Conservation (phyloP, 2,888 invertebrate genomes). For the Diaperis boleti region DNA sequence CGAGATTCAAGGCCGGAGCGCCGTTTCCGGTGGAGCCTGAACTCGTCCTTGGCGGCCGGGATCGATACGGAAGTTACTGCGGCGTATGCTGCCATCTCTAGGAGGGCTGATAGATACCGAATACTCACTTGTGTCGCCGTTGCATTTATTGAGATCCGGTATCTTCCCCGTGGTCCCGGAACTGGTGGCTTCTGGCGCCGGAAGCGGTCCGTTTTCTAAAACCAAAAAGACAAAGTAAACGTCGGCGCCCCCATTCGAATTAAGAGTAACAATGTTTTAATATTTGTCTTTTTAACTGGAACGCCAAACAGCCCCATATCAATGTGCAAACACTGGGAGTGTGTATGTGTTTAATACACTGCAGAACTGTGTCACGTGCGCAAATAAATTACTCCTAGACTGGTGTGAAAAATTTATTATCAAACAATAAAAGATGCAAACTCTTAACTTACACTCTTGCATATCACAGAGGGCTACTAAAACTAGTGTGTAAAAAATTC, state of each 20-base stretch:
- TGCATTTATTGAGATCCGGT: slow-evolving; percentile 59
- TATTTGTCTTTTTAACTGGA: background rate
- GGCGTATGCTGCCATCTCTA: slow-evolving; percentile 29
- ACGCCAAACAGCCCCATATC: background rate
- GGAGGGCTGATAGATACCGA: background rate
- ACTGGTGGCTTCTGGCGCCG: slow-evolving; percentile 59
- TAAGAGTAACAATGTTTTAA: background rate
- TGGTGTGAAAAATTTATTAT: too few relatives aligned
- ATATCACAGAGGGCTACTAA: too few relatives aligned
- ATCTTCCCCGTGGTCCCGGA: slow-evolving; percentile 61
- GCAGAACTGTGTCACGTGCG: background rate
- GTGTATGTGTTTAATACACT: background rate
- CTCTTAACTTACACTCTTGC: too few relatives aligned
- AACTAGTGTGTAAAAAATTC: too few relatives aligned
- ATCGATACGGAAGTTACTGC: slow-evolving; percentile 42
- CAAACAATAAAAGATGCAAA: too few relatives aligned
- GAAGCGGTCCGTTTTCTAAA: slow-evolving; percentile 53
- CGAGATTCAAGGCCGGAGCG: slow-evolving; percentile 35
- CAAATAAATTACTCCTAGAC: too few relatives aligned
- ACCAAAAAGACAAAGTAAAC: slow-evolving; percentile 30
- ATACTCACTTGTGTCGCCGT: slow-evolving; percentile 65
- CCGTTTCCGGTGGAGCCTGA: slow-evolving; percentile 45
- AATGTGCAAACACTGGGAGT: background rate
- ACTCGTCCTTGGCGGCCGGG: slow-evolving; percentile 50
- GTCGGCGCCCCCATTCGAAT: background rate